These are phyloP conservation scores for Ibidorhyncha struthersii DNA, from an alignment of 2,113 vertebrate genomes.

Conservation along the genomic window DNA sequence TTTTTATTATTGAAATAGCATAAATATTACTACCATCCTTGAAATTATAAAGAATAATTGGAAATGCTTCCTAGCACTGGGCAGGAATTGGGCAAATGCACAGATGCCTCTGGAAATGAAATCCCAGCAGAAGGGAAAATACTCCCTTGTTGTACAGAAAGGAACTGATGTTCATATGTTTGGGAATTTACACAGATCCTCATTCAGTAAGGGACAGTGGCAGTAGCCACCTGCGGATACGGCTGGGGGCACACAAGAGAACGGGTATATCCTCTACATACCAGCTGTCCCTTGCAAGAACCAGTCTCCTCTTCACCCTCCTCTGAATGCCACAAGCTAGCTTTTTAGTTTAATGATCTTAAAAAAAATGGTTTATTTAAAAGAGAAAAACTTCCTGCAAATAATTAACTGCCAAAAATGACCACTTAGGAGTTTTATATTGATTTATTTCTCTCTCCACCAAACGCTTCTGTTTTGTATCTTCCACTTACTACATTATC, in stretches of 20 bases:
- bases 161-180: slow-evolving; percentile 53
- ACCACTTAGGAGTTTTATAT: slow-evolving; percentile 45
- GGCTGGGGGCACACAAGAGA: slow-evolving; percentile 53
- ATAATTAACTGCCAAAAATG: slow-evolving; percentile 68
- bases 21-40: neutral
- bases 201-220: slow-evolving; percentile 33
- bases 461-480: neutral
- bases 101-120: slow-evolving; percentile 39
- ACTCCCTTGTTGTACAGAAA: slow-evolving; percentile 46
- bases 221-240: slow-evolving; percentile 57
- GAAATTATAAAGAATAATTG: slow-evolving; percentile 26
- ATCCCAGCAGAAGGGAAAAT: slow-evolving; percentile 58
- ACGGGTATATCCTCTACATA: slow-evolving; percentile 56
- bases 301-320: slow-evolving; percentile 1
- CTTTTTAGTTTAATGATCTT: slow-evolving; percentile 48
- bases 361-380: slow-evolving; percentile 19
- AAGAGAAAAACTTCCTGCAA: slow-evolving; percentile 63
- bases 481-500: slow-evolving; percentile 25
- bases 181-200: slow-evolving; percentile 40
- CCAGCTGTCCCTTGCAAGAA: slow-evolving; percentile 62
- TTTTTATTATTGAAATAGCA: neutral
- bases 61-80: slow-evolving; percentile 11
- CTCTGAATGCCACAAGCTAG: slow-evolving; percentile 56
- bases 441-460: slow-evolving; percentile 46
- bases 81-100: slow-evolving; percentile 14